Evolutionary conservation across 2,797 vertebrate genomes (phyloP), one percentile per base, ranked within the genome.

Genomic region (Anguilla pacifica): DNA sequence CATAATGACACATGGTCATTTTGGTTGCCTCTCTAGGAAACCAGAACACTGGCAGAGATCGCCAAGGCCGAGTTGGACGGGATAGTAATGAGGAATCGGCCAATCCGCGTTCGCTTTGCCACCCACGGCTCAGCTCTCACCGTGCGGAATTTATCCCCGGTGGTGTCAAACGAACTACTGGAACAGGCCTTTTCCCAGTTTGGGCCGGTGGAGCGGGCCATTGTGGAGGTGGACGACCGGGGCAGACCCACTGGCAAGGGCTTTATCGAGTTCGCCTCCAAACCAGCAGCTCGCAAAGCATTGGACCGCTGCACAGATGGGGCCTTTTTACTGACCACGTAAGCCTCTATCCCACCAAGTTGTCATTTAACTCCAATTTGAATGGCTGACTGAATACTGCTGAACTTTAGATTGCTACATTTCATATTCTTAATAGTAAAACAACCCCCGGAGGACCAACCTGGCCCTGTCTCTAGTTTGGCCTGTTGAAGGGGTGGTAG

Each of bases 51-150:
- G 91, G 98, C 98, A 88, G 98, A 99, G 93, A 98, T 99, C 79
- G 99, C 99, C 22, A 99, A 99, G 94, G 98, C 97, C 57, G 98
- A 99, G 90, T 93, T 99, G 90, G 99, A 99, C 88, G 98, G 98
- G 86, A 98, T 95, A 2, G 91, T 98, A 87, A 87, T 99, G 93
- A 98, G 97, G 89, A 99, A 98, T 89, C 95, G 98, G 88, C 97
- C 97, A 0, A 97, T 99, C 85, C 96, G 97, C 82, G 96, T 99
- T 92, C 98, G 99, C 85, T 98, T 99, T 89, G 97, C 98, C 13
- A 97, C 97, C 0, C 98, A 99, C 1, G 97, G 97, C 86, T 96
- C 98, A 86, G 97, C 98, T 0, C 95, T 99, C 49, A 97, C 96
- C 0, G 97, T 99, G 55, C 97, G 97, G 93, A 99, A 99, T 92